These are phyloP conservation scores for Pantherophis alleghaniensis DNA, from an alignment of 2,797 vertebrate genomes.

Conservation along the genomic window DNA sequence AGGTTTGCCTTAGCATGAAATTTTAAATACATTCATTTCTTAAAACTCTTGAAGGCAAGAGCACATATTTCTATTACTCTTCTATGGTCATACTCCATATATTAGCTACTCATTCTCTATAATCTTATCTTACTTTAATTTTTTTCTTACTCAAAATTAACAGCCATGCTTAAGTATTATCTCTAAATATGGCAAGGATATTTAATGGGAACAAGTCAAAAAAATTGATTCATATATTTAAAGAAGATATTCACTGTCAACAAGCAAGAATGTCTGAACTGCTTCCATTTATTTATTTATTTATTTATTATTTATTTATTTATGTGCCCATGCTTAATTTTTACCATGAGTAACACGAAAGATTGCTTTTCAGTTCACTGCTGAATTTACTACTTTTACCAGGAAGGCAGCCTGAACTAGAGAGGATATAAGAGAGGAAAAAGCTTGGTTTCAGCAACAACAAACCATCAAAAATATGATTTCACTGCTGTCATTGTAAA, in stretches of 20 bases:
- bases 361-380: background rate
- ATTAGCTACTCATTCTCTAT: background rate
- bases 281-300: background rate
- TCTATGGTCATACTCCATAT: background rate
- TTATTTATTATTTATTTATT: background rate
- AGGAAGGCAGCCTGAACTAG: background rate
- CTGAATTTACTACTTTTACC: background rate
- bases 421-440: background rate
- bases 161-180: background rate
- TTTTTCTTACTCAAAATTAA: background rate
- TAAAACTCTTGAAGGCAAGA: background rate
- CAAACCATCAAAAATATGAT: background rate
- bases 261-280: background rate
- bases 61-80: background rate
- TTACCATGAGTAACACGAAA: background rate
- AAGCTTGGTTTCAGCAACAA: background rate
- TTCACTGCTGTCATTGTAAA: background rate
- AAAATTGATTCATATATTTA: background rate
- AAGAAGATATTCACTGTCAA: background rate
- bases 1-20: background rate
- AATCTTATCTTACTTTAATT: background rate
- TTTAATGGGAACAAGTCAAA: background rate
- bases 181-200: background rate
- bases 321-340: background rate
- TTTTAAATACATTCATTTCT: conserved; percentile 9